Conservation (phyloP, 1,140 invertebrate genomes). For the Drosophila kohkoa region DNA sequence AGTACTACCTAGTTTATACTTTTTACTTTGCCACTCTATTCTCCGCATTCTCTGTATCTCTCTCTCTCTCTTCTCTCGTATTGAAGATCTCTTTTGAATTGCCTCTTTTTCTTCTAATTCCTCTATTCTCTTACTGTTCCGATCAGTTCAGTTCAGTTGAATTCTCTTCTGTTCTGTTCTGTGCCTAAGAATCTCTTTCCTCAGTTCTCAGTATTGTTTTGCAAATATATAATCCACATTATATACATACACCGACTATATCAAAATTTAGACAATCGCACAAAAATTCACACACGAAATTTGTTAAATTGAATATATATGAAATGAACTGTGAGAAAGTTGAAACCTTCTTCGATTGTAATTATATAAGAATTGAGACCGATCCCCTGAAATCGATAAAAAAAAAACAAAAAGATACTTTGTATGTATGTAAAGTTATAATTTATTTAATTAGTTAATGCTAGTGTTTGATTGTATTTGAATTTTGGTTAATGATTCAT, state of each 20-base stretch:
- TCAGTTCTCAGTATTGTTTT: constrained; percentile 61
- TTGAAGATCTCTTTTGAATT: constrained; percentile 56
- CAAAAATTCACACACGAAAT: constrained; percentile 74
- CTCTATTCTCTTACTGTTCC: constrained; percentile 45
- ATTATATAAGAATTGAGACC: constrained; percentile 60
- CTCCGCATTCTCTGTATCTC: neutral
- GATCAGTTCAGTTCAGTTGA: neutral
- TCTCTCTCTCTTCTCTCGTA: neutral
- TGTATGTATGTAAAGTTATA: constrained; percentile 79
- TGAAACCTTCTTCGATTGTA: constrained; percentile 42
- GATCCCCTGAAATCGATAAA: constrained; percentile 20
- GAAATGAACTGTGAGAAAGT: constrained; percentile 48
- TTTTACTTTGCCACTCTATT: constrained; percentile 36
- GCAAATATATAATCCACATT: constrained; percentile 66
- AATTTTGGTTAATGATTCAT: constrained; percentile 37
- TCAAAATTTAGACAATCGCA: constrained; percentile 66
- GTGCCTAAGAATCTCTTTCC: constrained; percentile 40
- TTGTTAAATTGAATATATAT: constrained; percentile 43
- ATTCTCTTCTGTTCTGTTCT: too few relatives aligned
- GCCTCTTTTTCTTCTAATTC: constrained; percentile 50
- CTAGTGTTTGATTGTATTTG: constrained; percentile 45
- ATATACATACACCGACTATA: constrained; percentile 72
- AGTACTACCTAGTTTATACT: constrained; percentile 4
- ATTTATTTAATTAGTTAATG: constrained; percentile 54
- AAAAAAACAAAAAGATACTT: constrained; percentile 27